Evolutionary conservation across 2,113 vertebrate genomes (phyloP), one percentile per base, ranked within the genome.

Genomic region (Hippoglossus stenolepis): DNA sequence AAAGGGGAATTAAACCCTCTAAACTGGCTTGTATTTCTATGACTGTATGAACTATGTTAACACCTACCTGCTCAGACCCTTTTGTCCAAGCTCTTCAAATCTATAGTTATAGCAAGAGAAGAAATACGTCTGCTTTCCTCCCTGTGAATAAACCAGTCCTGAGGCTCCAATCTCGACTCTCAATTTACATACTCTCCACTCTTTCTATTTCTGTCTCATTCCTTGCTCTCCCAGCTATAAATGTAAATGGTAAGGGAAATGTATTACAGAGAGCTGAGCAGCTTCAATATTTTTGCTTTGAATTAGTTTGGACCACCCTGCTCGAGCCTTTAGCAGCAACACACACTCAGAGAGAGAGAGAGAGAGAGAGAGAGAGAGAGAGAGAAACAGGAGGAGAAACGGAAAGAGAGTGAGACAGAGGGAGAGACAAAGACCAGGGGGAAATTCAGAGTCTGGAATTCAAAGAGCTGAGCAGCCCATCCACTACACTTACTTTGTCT

Each of bases 261-360:
- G 47, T 18, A 31, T 84, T 69, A 72, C 64, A 64, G 40, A 43
- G 40, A 43, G 40, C 12, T 11, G 40, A 3, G 40, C 40, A 43
- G 40, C 40, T 43, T 43, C 40, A 43, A 13, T 43, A 43, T 43
- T 43, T 40, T 76, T 31, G 73, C 56, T 65, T 10, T 51, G 43
- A 68, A 75, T 80, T 69, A 65, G 43, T 45, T 31, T 57, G 49
- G 65, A 73, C 60, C 77, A 62, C 73, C 70, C 43, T 59, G 75
- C 53, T 64, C 2, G 1, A 47, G 18, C 65, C 56, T 77, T 69
- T 47, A 65, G 56, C 17, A 60, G 58, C 40, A 43, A 13, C 40
- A 43, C 9, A 38, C 9, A 38, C 35, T 38, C 8, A 0, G 60
- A 53, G 38, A 76, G 63, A 51, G 24, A 54, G 60, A 53, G 38